These are phyloP conservation scores for Gambusia affinis DNA, from an alignment of 2,113 vertebrate genomes.

Conservation along the genomic window DNA sequence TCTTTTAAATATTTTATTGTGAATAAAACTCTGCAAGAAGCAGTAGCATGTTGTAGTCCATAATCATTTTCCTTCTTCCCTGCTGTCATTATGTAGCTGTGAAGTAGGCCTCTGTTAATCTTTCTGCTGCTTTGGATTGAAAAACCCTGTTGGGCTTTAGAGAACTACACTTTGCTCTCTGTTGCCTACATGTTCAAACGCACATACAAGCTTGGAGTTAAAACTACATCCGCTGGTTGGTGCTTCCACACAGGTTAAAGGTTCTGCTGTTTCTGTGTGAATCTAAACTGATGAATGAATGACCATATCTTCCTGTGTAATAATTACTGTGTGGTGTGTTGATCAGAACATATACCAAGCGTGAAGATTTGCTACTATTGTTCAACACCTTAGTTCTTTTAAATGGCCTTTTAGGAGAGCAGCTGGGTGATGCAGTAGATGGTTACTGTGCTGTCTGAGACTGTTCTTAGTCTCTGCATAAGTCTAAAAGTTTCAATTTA, in stretches of 20 bases:
- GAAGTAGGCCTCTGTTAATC: slow-evolving; percentile 61
- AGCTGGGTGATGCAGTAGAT: slow-evolving; percentile 39
- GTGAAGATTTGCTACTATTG: slow-evolving; percentile 11
- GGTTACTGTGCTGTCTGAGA: slow-evolving; percentile 27
- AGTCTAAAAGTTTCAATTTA: slow-evolving; percentile 7
- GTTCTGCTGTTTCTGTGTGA: neutral
- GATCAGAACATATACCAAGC: slow-evolving; percentile 2
- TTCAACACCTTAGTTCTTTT: slow-evolving; percentile 47
- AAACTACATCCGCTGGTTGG: slow-evolving; percentile 49
- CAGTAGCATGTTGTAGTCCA: slow-evolving; percentile 16
- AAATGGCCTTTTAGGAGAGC: slow-evolving; percentile 44
- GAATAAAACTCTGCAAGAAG: slow-evolving; percentile 38
- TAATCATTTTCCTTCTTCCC: slow-evolving; percentile 28
- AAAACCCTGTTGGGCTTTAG: slow-evolving; percentile 73
- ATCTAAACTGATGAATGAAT: neutral
- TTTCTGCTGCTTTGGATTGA: slow-evolving; percentile 70
- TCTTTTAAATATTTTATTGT: slow-evolving; percentile 63
- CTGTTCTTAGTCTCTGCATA: slow-evolving; percentile 3
- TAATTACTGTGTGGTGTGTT: slow-evolving; percentile 2
- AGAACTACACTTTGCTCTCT: slow-evolving; percentile 34
- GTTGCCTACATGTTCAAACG: neutral
- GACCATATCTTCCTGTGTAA: slow-evolving; percentile 17
- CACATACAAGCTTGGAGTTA: slow-evolving; percentile 8
- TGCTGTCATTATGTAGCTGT: slow-evolving; percentile 15
- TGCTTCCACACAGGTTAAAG: slow-evolving; percentile 23